A percentile compares a stretch with the other conserved stretches of the same genome.
Evolutionary conservation across 2,888 invertebrate species (phyloP).

Genomic region (Phrixothrix hirtus): DNA sequence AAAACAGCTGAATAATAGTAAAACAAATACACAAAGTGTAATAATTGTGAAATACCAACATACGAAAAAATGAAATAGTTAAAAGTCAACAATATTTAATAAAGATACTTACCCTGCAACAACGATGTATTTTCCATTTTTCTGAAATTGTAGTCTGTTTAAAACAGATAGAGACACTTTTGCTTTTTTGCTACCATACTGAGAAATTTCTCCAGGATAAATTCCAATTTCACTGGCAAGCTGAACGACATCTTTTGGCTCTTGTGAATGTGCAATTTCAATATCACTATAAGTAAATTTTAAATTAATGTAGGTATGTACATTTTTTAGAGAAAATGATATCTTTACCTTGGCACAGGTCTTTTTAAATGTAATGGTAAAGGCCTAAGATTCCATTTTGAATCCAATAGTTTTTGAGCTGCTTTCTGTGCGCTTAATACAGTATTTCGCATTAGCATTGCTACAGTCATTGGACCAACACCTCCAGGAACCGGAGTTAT

Average conservation of each 20-base stretch:
- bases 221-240: conserved; percentile 87
- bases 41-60: no score
- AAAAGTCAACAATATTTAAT: conserved; percentile 12
- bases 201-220: conserved; percentile 76
- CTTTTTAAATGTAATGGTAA: conserved; percentile 65
- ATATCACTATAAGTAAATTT: no score
- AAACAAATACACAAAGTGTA: no score
- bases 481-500: conserved; percentile 97
- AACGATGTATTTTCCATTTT: conserved; percentile 89
- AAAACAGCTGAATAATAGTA: no score
- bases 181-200: conserved; percentile 93
- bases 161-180: conserved; percentile 85
- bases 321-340: no score
- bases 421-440: conserved; percentile 77
- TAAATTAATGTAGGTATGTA: no score
- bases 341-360: conserved; percentile 90
- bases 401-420: conserved; percentile 61
- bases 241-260: conserved; percentile 78
- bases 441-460: conserved; percentile 96
- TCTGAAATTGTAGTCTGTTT: conserved; percentile 69
- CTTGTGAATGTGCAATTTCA: conserved; percentile 83
- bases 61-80: no score
- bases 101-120: conserved; percentile 78
- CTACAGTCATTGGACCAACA: conserved; percentile 99
- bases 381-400: conserved; percentile 73